phyloP scores from a whole-genome alignment of 2,113 vertebrate genomes.

The Capreolus pygargus region DNA sequence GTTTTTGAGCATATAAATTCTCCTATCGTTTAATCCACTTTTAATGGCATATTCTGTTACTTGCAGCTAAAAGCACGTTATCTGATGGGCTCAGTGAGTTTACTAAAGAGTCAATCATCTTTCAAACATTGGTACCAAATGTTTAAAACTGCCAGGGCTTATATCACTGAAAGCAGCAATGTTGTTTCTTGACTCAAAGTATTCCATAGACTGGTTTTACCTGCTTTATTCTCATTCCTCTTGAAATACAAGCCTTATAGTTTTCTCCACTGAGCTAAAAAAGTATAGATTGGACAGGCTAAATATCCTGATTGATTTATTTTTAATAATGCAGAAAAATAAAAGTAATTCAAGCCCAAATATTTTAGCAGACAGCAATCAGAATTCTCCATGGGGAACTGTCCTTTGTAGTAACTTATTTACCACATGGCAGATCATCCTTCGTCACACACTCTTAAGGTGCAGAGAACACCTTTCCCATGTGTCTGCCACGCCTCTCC shows the following conservation, averaged over 20 bases:
- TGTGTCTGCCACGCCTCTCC: conserved; percentile 58
- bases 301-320: background rate
- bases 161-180: background rate
- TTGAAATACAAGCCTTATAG: background rate
- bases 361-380: background rate
- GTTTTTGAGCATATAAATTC: background rate
- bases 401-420: conserved; percentile 59
- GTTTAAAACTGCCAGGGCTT: background rate
- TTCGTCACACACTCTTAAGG: conserved; percentile 64
- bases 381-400: conserved; percentile 28
- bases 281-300: background rate
- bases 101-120: background rate
- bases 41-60: background rate
- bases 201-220: background rate
- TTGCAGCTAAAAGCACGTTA: background rate
- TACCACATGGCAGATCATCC: conserved; percentile 56
- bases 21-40: background rate
- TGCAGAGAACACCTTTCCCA: conserved; percentile 62
- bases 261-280: conserved; percentile 39
- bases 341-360: background rate
- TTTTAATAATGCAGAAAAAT: background rate
- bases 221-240: background rate
- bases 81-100: background rate
- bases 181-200: background rate
- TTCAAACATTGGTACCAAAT: background rate